These are phyloP conservation scores for Drosophila diplacantha DNA, from an alignment of 2,888 invertebrate genomes.

Conservation along the genomic window DNA sequence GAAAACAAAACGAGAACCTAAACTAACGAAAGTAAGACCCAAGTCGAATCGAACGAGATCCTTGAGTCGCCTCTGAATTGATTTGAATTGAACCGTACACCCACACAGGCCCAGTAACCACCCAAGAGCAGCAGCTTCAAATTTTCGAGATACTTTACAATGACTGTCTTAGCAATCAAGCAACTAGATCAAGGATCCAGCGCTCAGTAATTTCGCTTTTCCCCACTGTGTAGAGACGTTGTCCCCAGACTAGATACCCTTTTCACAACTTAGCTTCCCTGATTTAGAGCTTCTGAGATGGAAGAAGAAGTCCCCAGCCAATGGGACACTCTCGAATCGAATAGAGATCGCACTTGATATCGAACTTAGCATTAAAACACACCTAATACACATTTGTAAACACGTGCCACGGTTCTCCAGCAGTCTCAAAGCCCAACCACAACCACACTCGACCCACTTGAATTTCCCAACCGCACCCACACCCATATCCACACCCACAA, in stretches of 20 bases:
- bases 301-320: not conserved
- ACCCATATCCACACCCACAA: constrained; percentile 34
- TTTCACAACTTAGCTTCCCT: constrained; percentile 8
- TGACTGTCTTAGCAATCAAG: constrained; percentile 39
- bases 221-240: not conserved
- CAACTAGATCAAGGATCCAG: constrained; percentile 16
- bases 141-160: constrained; percentile 40
- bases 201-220: constrained; percentile 28
- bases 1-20: constrained; percentile 40
- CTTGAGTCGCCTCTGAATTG: constrained; percentile 23
- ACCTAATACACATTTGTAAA: constrained; percentile 11
- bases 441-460: constrained; percentile 20
- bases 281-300: constrained; percentile 19
- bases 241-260: constrained; percentile 2
- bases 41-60: constrained; percentile 24
- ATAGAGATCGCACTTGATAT: constrained; percentile 12
- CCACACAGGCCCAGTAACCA: constrained; percentile 38
- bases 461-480: constrained; percentile 30
- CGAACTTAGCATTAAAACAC: constrained; percentile 32
- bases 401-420: constrained; percentile 22
- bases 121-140: constrained; percentile 38
- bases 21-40: constrained; percentile 15
- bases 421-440: constrained; percentile 27
- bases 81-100: constrained; percentile 33
- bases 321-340: not conserved